These are phyloP conservation scores for Centrocercus urophasianus DNA, from an alignment of 2,113 vertebrate species.

Conservation along the genomic window DNA sequence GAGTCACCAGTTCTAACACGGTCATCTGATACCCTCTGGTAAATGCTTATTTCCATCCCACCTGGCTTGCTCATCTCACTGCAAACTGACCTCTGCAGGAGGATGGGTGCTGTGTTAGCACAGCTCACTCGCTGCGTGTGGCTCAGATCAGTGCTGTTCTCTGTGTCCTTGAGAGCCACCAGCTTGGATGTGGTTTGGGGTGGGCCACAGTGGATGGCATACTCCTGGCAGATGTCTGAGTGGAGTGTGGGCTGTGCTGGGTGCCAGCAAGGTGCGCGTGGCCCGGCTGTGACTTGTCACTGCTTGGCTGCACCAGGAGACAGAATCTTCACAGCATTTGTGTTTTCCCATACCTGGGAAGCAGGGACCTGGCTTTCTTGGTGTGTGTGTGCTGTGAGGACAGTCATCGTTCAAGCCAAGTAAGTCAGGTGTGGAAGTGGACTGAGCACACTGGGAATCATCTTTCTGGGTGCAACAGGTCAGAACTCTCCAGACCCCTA, in stretches of 20 bases:
- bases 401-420: fast-evolving
- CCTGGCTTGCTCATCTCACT: not conserved
- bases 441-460: fast-evolving
- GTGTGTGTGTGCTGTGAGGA: not conserved
- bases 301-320: fast-evolving
- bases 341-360: not conserved
- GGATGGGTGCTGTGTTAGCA: no score
- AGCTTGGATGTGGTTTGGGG: not conserved
- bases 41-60: not conserved
- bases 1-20: not conserved
- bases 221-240: not conserved
- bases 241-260: not conserved
- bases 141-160: not conserved
- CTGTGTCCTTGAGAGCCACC: not conserved
- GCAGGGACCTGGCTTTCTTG: not conserved
- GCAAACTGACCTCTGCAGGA: not conserved
- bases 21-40: not conserved
- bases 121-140: no score
- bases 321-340: fast-evolving
- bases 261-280: fast-evolving
- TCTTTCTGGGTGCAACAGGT: not conserved
- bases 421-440: not conserved
- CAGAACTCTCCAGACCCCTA: not conserved
- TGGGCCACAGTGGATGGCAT: not conserved
- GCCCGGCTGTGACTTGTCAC: fast-evolving